Conservation (phyloP, 1,140 invertebrate genomes). For the Drosophila fuyamai region DNA sequence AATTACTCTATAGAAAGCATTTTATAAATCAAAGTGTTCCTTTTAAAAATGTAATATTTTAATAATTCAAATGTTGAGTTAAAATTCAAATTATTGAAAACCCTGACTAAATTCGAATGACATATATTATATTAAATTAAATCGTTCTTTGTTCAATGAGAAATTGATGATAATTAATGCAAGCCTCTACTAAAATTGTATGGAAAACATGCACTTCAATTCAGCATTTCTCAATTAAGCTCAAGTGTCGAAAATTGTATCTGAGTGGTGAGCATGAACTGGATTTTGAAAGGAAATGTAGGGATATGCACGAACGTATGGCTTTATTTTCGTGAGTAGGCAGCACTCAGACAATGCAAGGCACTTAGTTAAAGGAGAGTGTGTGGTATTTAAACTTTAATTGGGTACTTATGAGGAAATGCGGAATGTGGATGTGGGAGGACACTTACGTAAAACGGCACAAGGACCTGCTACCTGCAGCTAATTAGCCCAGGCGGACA, state of each 20-base stretch:
- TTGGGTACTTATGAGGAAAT: constrained; percentile 16
- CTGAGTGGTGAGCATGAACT: constrained; percentile 10
- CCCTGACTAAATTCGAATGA: too few species aligned
- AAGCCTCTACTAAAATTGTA: not conserved
- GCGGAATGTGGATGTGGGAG: constrained; percentile 5
- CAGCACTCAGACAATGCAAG: constrained; percentile 36
- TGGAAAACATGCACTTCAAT: not conserved
- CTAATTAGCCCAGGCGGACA: constrained; percentile 38
- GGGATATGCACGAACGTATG: constrained; percentile 11
- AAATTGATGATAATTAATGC: too few species aligned
- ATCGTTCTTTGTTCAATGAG: not conserved
- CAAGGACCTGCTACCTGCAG: constrained; percentile 38
- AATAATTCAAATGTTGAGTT: too few species aligned
- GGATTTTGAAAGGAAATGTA: constrained; percentile 15
- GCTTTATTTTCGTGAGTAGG: constrained; percentile 7
- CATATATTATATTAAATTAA: not conserved
- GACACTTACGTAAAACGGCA: constrained; percentile 69
- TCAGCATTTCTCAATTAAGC: constrained; percentile 27
- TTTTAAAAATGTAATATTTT: too few species aligned
- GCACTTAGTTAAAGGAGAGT: constrained; percentile 8
- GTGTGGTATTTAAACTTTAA: constrained; percentile 17
- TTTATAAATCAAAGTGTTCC: too few species aligned
- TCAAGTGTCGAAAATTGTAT: constrained; percentile 20
- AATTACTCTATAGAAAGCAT: too few species aligned
- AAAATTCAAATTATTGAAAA: too few species aligned